Percentiles rank a stretch among this genome's conserved stretches.
phyloP scores from a whole-genome alignment of 2,797 vertebrate genomes.

The Micropoecilia bifurca region DNA sequence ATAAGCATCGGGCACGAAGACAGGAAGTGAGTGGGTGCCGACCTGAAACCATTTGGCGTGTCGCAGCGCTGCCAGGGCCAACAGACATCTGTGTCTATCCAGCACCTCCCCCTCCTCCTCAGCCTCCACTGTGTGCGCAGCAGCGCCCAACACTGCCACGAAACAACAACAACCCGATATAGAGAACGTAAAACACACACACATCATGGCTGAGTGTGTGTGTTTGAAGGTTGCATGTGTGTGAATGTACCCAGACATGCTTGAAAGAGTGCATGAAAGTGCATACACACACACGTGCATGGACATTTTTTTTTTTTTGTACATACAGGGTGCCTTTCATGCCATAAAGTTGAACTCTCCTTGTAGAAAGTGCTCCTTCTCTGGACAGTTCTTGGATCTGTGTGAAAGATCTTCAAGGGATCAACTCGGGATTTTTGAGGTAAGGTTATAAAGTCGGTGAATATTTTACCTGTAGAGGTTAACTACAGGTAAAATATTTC shows the following conservation, averaged over 20 bases:
- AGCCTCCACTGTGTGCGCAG: conserved; percentile 91
- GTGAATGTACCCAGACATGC: conserved; percentile 53
- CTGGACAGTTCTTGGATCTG: conserved; percentile 38
- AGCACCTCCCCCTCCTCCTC: conserved; percentile 94
- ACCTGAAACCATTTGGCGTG: conserved; percentile 99
- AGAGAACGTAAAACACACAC: conserved; percentile 87
- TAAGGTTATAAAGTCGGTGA: neutral
- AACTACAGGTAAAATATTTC: neutral
- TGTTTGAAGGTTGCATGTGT: conserved; percentile 58
- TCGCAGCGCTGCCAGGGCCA: conserved; percentile 99
- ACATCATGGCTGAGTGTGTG: conserved; percentile 79
- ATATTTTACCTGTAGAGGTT: neutral
- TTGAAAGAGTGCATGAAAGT: conserved; percentile 46
- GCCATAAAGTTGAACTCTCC: conserved; percentile 66
- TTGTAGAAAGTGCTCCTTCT: conserved; percentile 44
- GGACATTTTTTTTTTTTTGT: conserved; percentile 45
- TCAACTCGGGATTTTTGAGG: neutral
- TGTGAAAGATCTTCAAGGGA: conserved; percentile 27
- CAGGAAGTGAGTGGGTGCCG: conserved; percentile 95
- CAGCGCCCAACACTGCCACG: conserved; percentile 95
- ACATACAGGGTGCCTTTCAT: conserved; percentile 75
- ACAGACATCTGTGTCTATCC: conserved; percentile 99
- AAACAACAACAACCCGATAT: conserved; percentile 90
- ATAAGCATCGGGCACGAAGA: conserved; percentile 83
- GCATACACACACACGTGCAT: conserved; percentile 67